Conservation (phyloP, 92 coral and sea anemone genomes). For the Phenganax subtilis region DNA sequence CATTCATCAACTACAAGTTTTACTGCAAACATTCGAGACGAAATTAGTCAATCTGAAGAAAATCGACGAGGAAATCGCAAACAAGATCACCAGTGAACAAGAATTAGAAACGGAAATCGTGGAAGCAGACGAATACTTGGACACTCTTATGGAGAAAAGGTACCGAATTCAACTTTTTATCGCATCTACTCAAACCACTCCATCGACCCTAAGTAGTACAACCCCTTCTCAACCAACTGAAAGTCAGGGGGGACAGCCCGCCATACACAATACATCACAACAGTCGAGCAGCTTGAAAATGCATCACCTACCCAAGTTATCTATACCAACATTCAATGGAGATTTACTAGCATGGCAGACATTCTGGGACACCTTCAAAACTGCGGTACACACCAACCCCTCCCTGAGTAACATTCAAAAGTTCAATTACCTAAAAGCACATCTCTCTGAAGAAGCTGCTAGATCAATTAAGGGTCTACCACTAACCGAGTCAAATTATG, state of each 20-base stretch:
- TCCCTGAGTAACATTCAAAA: constrained; percentile 36
- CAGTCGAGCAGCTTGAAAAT: constrained; percentile 1
- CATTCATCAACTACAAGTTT: constrained; percentile 1
- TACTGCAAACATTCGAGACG: constrained; percentile 19
- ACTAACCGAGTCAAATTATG: not conserved
- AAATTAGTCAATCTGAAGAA: not conserved
- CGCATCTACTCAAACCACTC: not conserved
- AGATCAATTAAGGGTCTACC: constrained; percentile 38
- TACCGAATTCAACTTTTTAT: constrained; percentile 10
- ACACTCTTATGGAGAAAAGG: constrained; percentile 15
- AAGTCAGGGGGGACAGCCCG: not conserved
- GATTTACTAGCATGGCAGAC: constrained; percentile 39
- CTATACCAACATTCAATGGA: constrained; percentile 40
- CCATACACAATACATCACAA: not conserved
- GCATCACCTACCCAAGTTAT: constrained; percentile 42
- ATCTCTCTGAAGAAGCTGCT: constrained; percentile 42
- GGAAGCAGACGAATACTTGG: constrained; percentile 13
- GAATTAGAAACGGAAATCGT: constrained; percentile 7
- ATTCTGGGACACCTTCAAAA: constrained; percentile 49
- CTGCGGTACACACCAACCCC: constrained; percentile 36
- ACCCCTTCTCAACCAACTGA: not conserved
- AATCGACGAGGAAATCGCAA: not conserved
- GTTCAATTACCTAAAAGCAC: constrained; percentile 45
- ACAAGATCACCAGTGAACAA: not conserved
- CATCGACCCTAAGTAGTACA: not conserved